phyloP scores from a whole-genome alignment of 1,140 invertebrate genomes.

The Euglossa dilemma region DNA sequence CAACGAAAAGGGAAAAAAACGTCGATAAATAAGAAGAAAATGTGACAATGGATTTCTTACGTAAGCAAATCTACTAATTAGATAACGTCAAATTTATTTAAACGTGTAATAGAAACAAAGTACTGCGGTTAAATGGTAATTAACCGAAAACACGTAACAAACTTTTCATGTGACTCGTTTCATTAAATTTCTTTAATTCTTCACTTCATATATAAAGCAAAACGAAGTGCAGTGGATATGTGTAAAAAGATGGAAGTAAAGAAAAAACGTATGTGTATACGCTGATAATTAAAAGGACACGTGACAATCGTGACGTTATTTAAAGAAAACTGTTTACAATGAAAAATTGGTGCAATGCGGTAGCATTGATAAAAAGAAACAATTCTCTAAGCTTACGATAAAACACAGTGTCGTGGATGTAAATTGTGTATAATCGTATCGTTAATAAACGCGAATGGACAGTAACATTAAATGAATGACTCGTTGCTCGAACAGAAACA shows the following conservation, averaged over 20 bases:
- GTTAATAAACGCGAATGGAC: conserved; percentile 37
- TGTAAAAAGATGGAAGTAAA: conserved; percentile 40
- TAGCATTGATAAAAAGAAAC: conserved; percentile 32
- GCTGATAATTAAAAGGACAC: conserved; percentile 40
- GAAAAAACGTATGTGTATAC: conserved; percentile 54
- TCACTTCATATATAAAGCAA: conserved; percentile 37
- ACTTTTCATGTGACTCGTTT: conserved; percentile 50
- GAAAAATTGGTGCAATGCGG: conserved; percentile 22
- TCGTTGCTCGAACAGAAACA: conserved; percentile 35
- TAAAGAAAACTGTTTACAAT: conserved; percentile 45
- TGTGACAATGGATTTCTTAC: conserved; percentile 50
- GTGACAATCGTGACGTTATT: conserved; percentile 36
- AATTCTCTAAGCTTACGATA: conserved; percentile 38
- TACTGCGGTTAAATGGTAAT: conserved; percentile 48
- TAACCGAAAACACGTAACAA: conserved; percentile 12
- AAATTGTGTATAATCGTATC: conserved; percentile 72
- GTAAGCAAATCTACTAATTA: conserved; percentile 58
- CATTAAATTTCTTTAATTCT: conserved; percentile 45
- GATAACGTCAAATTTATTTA: conserved; percentile 59
- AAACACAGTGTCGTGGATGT: conserved; percentile 62
- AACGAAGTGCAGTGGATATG: conserved; percentile 56
- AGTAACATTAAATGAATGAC: conserved; percentile 34
- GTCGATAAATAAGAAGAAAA: conserved; percentile 44
- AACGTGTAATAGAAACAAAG: conserved; percentile 51
- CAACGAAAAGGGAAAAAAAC: conserved; percentile 43